Base-by-base conservation (phyloP, 1,140 invertebrate genomes). In the Penaeus chinensis region DNA sequence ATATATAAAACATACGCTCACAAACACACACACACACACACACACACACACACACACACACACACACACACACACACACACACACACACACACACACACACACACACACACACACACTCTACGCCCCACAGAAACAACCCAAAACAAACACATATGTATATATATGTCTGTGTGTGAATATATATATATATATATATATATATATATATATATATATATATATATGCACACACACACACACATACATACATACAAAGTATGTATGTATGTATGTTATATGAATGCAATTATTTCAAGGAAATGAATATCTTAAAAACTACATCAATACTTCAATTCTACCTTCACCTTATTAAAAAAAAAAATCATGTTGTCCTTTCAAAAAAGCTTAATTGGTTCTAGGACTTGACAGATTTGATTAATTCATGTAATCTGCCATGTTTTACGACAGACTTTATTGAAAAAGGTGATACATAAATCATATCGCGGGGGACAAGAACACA, bases 131-230 rank as follows among this genome's bases (percentile, higher is more conserved):
- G n/a, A n/a, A n/a, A n/a, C n/a, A n/a, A n/a, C n/a, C n/a, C n/a
- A n/a, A n/a, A n/a, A 71, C 10, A 71, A 22, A 71, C 24, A 71
- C 24, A 24, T 24, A 74, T 27, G 37, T 74, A 74, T 20, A 74
- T 27, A 27, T 74, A 74, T 74, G 37, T 74, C 37, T 32, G 37
- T 74, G 37, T 74, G 37, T 74, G 37, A 37, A 74, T 74, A 74
- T 74, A 74, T 74, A 74, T 74, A 74, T 32, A 74, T 74, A 74
- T 74, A 74, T 74, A 74, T 74, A 74, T 74, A 74, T 74, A 74
- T 74, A 74, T 74, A 74, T 74, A 74, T 74, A 74, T 74, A 74
- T 74, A 74, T 13, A 74, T 74, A 24, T 22, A 24, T 8, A 24
- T 74, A 37, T 32, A 32, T 74, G 10, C 16, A 74, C 24, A 74